Conservation (phyloP, 2,888 invertebrate genomes). For the Calameuta pallipes region DNA sequence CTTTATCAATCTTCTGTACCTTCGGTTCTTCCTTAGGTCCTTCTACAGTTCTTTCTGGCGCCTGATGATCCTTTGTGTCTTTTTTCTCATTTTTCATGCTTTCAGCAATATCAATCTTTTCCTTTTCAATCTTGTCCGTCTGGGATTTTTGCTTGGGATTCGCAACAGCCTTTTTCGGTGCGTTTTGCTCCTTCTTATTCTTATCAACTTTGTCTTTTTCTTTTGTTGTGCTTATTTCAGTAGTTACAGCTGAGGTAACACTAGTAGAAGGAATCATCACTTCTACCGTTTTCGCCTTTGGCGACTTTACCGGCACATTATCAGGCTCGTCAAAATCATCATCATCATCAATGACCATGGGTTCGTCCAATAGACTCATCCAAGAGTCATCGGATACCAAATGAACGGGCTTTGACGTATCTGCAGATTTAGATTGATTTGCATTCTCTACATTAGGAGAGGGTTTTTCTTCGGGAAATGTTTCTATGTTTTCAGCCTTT, state of each 20-base stretch:
- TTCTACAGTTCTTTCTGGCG: not conserved
- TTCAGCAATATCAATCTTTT: constrained; percentile 6
- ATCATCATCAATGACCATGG: constrained; percentile 48
- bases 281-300: not conserved
- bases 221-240: not conserved
- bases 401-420: constrained; percentile 20
- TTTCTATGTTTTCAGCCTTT: not conserved
- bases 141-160: constrained; percentile 25
- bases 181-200: constrained; percentile 12
- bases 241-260: not conserved
- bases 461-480: not conserved
- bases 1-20: not conserved
- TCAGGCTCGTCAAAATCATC: constrained; percentile 26
- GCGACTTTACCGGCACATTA: not conserved
- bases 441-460: not conserved
- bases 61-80: constrained; percentile 3
- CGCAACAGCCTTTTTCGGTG: constrained; percentile 33
- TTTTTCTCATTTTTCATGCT: constrained; percentile 20
- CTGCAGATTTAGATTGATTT: constrained; percentile 2
- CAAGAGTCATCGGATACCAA: constrained; percentile 44
- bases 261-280: not conserved
- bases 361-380: constrained; percentile 53
- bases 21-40: constrained; percentile 20
- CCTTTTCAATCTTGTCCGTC: constrained; percentile 3
- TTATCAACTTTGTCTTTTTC: not conserved